Evolutionary conservation across 2,797 vertebrate genomes (phyloP).

Genomic region (Salarias fasciatus): DNA sequence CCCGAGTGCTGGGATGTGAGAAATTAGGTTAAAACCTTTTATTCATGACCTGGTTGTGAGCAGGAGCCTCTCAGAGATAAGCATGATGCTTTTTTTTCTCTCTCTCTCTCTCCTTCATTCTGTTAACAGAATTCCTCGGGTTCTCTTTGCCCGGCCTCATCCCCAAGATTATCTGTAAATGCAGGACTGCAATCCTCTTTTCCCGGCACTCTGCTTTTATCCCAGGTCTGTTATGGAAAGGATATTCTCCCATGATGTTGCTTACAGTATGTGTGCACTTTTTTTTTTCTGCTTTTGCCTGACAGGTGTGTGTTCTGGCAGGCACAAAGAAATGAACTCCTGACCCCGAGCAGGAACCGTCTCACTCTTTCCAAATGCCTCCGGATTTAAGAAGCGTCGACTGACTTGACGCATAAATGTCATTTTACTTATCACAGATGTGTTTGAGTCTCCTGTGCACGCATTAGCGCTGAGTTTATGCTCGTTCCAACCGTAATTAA

Average conservation of each 20-base stretch:
- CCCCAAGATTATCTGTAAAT: conserved; percentile 80
- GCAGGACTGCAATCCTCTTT: conserved; percentile 78
- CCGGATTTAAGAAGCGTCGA: too few species aligned
- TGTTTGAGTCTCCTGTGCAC: too few species aligned
- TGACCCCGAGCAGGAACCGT: too few species aligned
- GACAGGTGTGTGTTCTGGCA: conserved; percentile 34
- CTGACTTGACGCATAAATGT: too few species aligned
- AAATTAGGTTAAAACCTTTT: conserved; percentile 81
- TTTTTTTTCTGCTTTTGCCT: conserved; percentile 2
- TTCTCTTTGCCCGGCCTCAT: conserved; percentile 65
- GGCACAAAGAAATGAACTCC: too few species aligned
- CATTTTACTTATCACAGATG: too few species aligned
- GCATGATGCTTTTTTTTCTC: conserved; percentile 66
- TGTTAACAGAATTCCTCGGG: conserved; percentile 73
- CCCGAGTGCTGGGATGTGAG: conserved; percentile 43
- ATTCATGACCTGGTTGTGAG: conserved; percentile 75
- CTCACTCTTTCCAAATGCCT: too few species aligned
- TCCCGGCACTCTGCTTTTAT: conserved; percentile 59
- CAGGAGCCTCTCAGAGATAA: conserved; percentile 74
- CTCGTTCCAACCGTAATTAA: too few species aligned
- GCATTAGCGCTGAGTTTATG: too few species aligned
- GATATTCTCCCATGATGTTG: conserved; percentile 41
- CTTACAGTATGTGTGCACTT: conserved; percentile 18
- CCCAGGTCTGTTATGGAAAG: conserved; percentile 43
- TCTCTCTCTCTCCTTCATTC: conserved; percentile 52